Evolutionary conservation across 2,113 vertebrate genomes (phyloP), one percentile per base, ranked within the genome.

Genomic region (Cephalopterus ornatus): DNA sequence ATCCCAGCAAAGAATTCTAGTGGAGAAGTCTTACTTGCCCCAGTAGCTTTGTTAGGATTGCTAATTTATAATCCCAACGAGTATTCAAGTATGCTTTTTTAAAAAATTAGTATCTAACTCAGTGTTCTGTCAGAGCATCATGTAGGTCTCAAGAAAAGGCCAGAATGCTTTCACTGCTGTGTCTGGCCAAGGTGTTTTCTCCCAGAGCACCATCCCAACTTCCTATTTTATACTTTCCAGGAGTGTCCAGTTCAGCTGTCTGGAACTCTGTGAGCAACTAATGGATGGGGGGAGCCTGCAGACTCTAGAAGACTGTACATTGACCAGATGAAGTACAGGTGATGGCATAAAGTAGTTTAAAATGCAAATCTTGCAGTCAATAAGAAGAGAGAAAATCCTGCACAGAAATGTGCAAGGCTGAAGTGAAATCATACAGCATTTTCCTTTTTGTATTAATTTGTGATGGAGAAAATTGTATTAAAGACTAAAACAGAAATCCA

Each of bases 241-340:
- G 56, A 88, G 55, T 6, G 32, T 19, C 37, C 14, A 39, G 56
- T 91, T 52, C 63, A 66, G 24, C 55, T 65, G 12, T 24, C 58
- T 86, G 49, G 32, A 92, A 76, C 42, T 53, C 32, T 55, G 23
- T 24, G 53, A 72, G 33, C 12, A 59, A 52, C 46, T 80, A 62
- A 56, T 5, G 39, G 26, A 26, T 5, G 8, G 32, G 41, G 87
- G 33, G 58, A 66, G n/a, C 28, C n/a, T 80, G 58, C 50, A 78
- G 24, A 17, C n/a, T 59, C 33, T 1, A 5, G 46, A 74, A 62
- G 20, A 30, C 18, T 41, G 1, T 30, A 7, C 0, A 2, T 2
- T 55, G 76, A 42, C 42, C 63, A 63, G 16, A 52, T 32, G 26
- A 72, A 5, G 19, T 58, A 62, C 27, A 62, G 63, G 14, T 10